Evolutionary conservation across 2,113 vertebrate genomes (phyloP).

Genomic region (Nanorana parkeri): DNA sequence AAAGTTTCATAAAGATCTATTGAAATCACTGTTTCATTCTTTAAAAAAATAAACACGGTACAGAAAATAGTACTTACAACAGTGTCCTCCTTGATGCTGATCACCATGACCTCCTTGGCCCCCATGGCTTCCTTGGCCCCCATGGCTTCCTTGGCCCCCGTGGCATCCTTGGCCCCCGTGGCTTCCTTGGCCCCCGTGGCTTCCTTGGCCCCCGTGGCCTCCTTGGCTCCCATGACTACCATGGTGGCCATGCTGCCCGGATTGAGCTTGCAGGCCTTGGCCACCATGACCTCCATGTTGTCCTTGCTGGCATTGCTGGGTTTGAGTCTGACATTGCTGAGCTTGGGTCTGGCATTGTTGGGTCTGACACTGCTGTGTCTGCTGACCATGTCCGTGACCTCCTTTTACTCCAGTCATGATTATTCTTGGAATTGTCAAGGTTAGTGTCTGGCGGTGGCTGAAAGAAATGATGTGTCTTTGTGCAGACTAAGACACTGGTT

Average conservation of each 20-base stretch:
- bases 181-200: background rate
- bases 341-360: background rate
- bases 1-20: background rate
- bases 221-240: background rate
- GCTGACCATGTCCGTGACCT: constrained; percentile 20
- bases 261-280: background rate
- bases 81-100: constrained; percentile 1
- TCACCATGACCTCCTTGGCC: background rate
- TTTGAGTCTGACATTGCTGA: constrained; percentile 7
- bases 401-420: constrained; percentile 48
- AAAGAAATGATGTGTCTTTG: background rate
- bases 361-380: constrained; percentile 21
- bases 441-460: too few species aligned
- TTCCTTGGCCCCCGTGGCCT: background rate
- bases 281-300: constrained; percentile 4
- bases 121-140: constrained; percentile 1
- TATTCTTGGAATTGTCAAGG: background rate
- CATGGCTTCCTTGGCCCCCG: background rate
- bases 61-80: background rate
- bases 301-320: constrained; percentile 13
- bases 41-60: too few species aligned
- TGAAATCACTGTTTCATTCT: background rate
- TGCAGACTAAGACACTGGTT: background rate
- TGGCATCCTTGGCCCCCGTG: background rate
- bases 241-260: background rate